phyloP scores from a whole-genome alignment of 2,888 invertebrate genomes.

The Cyaniris semiargus region DNA sequence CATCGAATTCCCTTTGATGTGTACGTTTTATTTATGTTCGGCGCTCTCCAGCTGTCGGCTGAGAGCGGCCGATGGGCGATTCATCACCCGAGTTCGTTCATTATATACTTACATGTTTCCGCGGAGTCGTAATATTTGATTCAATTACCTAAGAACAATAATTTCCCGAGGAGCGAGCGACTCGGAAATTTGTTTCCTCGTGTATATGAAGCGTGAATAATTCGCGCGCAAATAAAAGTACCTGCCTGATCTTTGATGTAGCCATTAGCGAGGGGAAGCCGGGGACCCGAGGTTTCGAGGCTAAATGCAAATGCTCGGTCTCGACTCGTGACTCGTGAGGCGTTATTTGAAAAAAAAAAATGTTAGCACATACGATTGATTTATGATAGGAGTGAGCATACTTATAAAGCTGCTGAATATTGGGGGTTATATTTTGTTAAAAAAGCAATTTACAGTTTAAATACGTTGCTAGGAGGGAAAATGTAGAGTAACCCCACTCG shows the following conservation, averaged over 20 bases:
- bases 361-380: background rate
- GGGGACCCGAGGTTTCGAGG: background rate
- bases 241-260: constrained; percentile 8
- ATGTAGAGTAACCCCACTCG: background rate
- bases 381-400: background rate
- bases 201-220: constrained; percentile 15
- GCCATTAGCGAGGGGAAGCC: constrained; percentile 1
- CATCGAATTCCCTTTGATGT: constrained; percentile 5
- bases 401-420: background rate
- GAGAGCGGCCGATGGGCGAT: background rate
- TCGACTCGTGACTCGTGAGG: background rate
- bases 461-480: background rate
- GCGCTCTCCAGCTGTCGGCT: background rate
- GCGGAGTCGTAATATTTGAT: constrained; percentile 8
- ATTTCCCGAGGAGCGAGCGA: background rate
- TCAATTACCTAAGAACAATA: constrained; percentile 25
- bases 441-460: background rate
- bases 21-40: background rate
- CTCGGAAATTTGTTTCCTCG: background rate
- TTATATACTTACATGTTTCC: constrained; percentile 13
- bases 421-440: background rate
- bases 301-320: background rate
- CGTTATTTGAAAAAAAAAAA: background rate
- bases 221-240: constrained; percentile 16
- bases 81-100: background rate